A percentile compares a stretch with the other conserved stretches of the same genome.
Evolutionary conservation across 2,888 invertebrate species (phyloP).

Genomic region (Drosophila multiciliata): DNA sequence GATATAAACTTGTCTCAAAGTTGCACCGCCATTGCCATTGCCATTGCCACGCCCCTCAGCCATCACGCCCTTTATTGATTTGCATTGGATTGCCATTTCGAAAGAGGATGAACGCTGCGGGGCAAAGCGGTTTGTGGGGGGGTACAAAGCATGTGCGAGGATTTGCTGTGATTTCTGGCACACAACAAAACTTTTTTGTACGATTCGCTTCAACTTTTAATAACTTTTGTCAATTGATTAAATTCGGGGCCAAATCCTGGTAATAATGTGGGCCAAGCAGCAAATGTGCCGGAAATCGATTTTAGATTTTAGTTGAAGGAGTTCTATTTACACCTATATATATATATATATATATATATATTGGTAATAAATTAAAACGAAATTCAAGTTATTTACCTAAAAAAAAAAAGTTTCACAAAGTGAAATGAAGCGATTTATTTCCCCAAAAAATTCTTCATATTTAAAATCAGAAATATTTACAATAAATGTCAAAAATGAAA

Average conservation of each 20-base stretch:
- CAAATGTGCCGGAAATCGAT: constrained; percentile 50
- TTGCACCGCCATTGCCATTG: constrained; percentile 8
- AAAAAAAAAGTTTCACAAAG: neutral
- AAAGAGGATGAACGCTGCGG: constrained; percentile 18
- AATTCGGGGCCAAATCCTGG: constrained; percentile 15
- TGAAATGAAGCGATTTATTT: too few species aligned
- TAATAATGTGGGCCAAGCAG: constrained; percentile 25
- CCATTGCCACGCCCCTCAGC: neutral
- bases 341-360: neutral
- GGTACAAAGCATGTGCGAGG: constrained; percentile 54
- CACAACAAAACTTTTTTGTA: constrained; percentile 51
- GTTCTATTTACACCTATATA: constrained; percentile 21
- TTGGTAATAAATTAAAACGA: constrained; percentile 1
- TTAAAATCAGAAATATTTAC: neutral
- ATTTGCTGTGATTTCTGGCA: constrained; percentile 66
- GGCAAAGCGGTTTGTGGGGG: neutral
- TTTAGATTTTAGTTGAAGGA: constrained; percentile 56
- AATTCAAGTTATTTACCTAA: neutral
- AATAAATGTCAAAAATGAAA: neutral
- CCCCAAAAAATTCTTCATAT: too few species aligned
- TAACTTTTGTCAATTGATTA: constrained; percentile 80
- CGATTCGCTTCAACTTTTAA: constrained; percentile 72
- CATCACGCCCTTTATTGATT: constrained; percentile 54
- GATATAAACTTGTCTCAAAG: constrained; percentile 70
- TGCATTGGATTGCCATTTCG: constrained; percentile 71